Base-by-base conservation (phyloP, 1,140 invertebrate genomes). In the Drosophila kurseongensis region DNA sequence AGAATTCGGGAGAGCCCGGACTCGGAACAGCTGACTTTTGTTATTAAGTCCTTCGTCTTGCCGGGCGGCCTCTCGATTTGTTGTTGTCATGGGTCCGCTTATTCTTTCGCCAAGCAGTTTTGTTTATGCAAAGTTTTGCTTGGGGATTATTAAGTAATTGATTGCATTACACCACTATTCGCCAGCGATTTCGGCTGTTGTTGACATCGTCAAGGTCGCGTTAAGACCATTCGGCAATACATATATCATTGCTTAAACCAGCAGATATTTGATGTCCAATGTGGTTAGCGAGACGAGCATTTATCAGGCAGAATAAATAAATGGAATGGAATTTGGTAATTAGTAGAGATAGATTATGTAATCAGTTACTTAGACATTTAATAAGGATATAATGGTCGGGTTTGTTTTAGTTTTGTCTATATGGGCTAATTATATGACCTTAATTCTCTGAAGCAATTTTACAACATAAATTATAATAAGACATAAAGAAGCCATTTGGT, bases 11-110 rank as follows among this genome's bases (percentile, higher is more conserved):
- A 77, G 47, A 14, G 35, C 40, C 12, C 55, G 55, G 42, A 47
- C 41, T 58, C 47, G 16, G n/a, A 88, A 84, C 88, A 91, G 88
- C 83, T 91, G 88, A 81, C 45, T 86, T 80, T 78, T 91, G 88
- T 91, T 91, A 86, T 91, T 77, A 42, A 32, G 42, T 60, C 59
- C 40, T 29, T 16, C 36, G 13, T 48, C 52, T 62, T 65, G 83
- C 83, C 83, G 83, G 79, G 58, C 59, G 75, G 75, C 77, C 27
- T 58, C 29, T 10, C 10, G 8, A 36, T 13, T 61, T 58, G 18
- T 48, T 60, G 40, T 60, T 59, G 18, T 59, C 36, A 4, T 41
- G 47, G 41, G 65, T 58, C 47, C 42, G 29, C 40, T 13, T 35
- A 13, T 41, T 44, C 56, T 12, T 54, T 23, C 41, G 56, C 40